phyloP scores from a whole-genome alignment of 2,888 invertebrate genomes.

The Hyles lineata region DNA sequence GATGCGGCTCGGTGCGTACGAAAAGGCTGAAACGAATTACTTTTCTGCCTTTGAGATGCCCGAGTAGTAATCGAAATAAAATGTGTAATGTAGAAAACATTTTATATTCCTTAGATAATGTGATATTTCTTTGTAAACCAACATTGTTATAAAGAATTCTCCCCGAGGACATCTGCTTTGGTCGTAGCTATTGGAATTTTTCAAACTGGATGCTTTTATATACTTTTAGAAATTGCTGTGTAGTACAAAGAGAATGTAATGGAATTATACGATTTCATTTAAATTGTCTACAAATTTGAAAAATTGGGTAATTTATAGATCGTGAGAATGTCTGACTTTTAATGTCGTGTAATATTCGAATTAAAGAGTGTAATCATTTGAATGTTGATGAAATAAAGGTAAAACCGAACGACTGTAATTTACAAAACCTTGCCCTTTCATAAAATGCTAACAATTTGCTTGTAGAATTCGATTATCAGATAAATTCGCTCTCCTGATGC shows the following conservation, averaged over 20 bases:
- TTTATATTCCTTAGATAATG: neutral
- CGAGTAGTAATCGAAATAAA: neutral
- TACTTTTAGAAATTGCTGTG: neutral
- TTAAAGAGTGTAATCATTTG: neutral
- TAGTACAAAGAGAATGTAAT: neutral
- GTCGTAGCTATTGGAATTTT: neutral
- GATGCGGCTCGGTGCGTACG: neutral
- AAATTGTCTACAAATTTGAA: too few relatives aligned
- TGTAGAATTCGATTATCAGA: too few relatives aligned
- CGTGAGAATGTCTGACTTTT: too few relatives aligned
- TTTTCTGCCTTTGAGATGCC: neutral
- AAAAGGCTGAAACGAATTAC: neutral
- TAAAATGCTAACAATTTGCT: too few relatives aligned
- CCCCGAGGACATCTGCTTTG: neutral
- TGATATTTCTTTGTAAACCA: neutral
- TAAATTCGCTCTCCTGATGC: too few relatives aligned
- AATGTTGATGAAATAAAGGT: neutral
- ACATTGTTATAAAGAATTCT: neutral
- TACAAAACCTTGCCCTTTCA: neutral
- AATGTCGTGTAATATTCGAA: neutral
- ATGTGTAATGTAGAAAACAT: constrained; percentile 8
- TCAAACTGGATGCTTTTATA: neutral
- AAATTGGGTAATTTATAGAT: too few relatives aligned
- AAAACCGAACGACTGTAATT: neutral
- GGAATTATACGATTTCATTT: too few relatives aligned